Evolutionary conservation across 1,140 invertebrate species (phyloP).

Genomic region (Meteorus sp.): DNA sequence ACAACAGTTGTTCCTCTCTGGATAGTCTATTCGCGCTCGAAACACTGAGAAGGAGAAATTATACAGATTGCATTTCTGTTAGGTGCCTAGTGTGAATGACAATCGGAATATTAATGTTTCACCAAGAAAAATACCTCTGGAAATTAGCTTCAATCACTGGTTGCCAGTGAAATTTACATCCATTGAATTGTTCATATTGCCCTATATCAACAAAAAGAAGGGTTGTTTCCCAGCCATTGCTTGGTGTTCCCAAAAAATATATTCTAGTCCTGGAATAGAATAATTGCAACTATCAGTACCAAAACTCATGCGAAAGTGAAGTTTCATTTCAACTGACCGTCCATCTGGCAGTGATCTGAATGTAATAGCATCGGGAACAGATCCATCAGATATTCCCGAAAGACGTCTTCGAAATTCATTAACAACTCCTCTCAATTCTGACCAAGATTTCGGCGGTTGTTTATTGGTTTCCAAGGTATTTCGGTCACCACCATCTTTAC

Average conservation of each 20-base stretch:
- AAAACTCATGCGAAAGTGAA: background rate
- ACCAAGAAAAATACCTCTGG: conserved; percentile 65
- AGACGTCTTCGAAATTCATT: conserved; percentile 79
- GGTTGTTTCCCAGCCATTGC: conserved; percentile 85
- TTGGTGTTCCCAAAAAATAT: conserved; percentile 85
- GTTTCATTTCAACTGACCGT: conserved; percentile 36
- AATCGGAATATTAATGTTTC: background rate
- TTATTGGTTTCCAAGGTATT: conserved; percentile 19
- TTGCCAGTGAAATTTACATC: conserved; percentile 68
- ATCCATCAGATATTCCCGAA: conserved; percentile 73
- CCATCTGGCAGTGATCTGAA: conserved; percentile 78
- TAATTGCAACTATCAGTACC: background rate
- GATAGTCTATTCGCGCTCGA: conserved; percentile 65
- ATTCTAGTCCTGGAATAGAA: conserved; percentile 66
- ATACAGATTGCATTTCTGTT: no score
- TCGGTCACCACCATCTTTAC: conserved; percentile 34
- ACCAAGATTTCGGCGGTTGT: conserved; percentile 65
- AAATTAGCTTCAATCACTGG: conserved; percentile 74
- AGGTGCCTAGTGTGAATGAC: no score
- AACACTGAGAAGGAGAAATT: no score
- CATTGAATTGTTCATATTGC: conserved; percentile 57
- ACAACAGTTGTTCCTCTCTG: conserved; percentile 85
- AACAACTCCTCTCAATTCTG: conserved; percentile 77
- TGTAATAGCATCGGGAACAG: conserved; percentile 75
- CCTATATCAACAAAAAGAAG: conserved; percentile 83